Conservation (phyloP, 1,140 invertebrate genomes). For the Drosophila albomicans region DNA sequence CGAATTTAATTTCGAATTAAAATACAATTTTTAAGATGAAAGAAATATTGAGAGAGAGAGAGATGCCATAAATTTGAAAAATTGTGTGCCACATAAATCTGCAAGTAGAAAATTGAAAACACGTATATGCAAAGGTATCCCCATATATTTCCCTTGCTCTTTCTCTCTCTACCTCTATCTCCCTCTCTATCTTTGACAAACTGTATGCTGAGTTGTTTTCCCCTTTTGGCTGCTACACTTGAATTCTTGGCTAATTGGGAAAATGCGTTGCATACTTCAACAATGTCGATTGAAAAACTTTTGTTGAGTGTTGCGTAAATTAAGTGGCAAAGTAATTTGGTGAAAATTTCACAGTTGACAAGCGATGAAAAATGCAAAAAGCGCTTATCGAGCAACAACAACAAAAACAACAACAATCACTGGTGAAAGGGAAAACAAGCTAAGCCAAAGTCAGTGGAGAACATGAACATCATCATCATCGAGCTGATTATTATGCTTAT, state of each 20-base stretch:
- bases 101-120: conserved; percentile 1
- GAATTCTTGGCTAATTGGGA: conserved; percentile 41
- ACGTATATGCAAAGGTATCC: background rate
- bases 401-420: conserved; percentile 5
- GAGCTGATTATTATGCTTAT: conserved; percentile 20
- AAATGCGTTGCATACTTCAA: conserved; percentile 40
- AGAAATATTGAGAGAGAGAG: background rate
- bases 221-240: background rate
- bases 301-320: conserved; percentile 30
- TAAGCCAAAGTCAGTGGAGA: background rate
- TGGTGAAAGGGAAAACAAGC: background rate
- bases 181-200: too few species aligned
- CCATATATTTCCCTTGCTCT: background rate
- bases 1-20: too few species aligned
- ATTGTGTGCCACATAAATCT: conserved; percentile 7
- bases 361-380: conserved; percentile 43
- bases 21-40: background rate
- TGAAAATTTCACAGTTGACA: conserved; percentile 48
- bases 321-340: conserved; percentile 44
- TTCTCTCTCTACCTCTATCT: background rate
- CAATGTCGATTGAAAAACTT: conserved; percentile 49
- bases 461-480: conserved; percentile 18
- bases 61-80: background rate
- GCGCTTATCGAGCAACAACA: conserved; percentile 27
- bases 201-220: conserved; percentile 2